Percentiles rank a stretch among this genome's conserved stretches.
Evolutionary conservation across 2,888 invertebrate species (phyloP).

Genomic region (Opisthograptis luteolata): DNA sequence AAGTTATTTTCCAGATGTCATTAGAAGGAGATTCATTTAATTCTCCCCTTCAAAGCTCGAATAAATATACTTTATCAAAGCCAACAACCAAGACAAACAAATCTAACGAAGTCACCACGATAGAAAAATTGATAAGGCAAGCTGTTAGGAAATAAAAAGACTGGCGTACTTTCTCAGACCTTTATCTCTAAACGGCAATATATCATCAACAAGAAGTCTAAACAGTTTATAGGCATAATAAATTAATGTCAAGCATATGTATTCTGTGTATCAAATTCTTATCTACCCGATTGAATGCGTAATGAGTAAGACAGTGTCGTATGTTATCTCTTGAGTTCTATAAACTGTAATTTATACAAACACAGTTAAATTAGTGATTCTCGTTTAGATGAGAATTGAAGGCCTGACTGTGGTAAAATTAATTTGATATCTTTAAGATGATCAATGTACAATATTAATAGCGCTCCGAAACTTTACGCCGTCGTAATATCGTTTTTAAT

Average conservation of each 20-base stretch:
- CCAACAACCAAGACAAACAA: constrained; percentile 18
- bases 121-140: constrained; percentile 44
- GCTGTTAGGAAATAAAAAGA: constrained; percentile 32
- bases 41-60: not conserved
- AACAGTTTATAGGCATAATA: constrained; percentile 49
- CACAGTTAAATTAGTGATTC: constrained; percentile 23
- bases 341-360: constrained; percentile 35
- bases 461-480: constrained; percentile 11
- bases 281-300: constrained; percentile 36
- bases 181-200: constrained; percentile 36
- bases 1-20: too few relatives aligned
- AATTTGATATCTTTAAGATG: constrained; percentile 14
- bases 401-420: constrained; percentile 12
- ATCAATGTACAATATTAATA: constrained; percentile 15
- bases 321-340: constrained; percentile 30
- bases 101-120: constrained; percentile 21
- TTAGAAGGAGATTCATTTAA: too few relatives aligned
- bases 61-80: not conserved
- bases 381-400: constrained; percentile 5
- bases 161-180: constrained; percentile 30
- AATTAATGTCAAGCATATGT: constrained; percentile 35
- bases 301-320: constrained; percentile 29
- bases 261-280: constrained; percentile 39
- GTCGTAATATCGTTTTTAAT: constrained; percentile 8
- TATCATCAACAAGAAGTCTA: constrained; percentile 49